Percentiles rank a stretch among this genome's conserved stretches.
Conservation (phyloP, 2,888 invertebrate species). For the Kuschelorhynchus macadamiae region DNA sequence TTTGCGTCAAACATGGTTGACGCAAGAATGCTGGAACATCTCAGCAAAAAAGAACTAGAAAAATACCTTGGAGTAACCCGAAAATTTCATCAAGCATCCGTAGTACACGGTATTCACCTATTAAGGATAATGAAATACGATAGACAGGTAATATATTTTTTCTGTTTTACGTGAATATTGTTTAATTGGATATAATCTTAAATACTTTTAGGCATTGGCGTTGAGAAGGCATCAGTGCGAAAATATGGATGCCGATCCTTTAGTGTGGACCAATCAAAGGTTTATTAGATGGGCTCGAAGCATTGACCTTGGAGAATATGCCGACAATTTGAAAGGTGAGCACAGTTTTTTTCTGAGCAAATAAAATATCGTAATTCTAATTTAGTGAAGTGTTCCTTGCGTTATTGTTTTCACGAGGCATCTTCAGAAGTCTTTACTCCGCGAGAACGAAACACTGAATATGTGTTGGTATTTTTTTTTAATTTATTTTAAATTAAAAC, state of each 20-base stretch:
- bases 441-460: too few relatives aligned
- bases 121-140: conserved; percentile 94
- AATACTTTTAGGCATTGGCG: conserved; percentile 83
- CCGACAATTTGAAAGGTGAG: conserved; percentile 90
- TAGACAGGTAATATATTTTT: conserved; percentile 76
- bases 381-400: too few relatives aligned
- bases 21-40: conserved; percentile 91
- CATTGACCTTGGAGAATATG: conserved; percentile 94
- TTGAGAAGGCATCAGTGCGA: conserved; percentile 91
- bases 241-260: conserved; percentile 89
- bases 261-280: conserved; percentile 96
- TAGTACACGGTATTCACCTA: conserved; percentile 94
- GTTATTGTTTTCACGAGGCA: too few relatives aligned
- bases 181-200: too few relatives aligned
- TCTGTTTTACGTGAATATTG: too few relatives aligned
- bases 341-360: too few relatives aligned
- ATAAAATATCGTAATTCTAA: too few relatives aligned
- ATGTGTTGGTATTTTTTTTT: too few relatives aligned
- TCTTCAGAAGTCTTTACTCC: too few relatives aligned
- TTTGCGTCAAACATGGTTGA: conserved; percentile 93
- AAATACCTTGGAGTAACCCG: conserved; percentile 93
- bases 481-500: too few relatives aligned
- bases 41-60: conserved; percentile 94
- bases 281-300: conserved; percentile 94
- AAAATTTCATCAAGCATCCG: conserved; percentile 95